Conservation (phyloP, 2,797 vertebrate species). For the Petrocephalus sullivani region DNA sequence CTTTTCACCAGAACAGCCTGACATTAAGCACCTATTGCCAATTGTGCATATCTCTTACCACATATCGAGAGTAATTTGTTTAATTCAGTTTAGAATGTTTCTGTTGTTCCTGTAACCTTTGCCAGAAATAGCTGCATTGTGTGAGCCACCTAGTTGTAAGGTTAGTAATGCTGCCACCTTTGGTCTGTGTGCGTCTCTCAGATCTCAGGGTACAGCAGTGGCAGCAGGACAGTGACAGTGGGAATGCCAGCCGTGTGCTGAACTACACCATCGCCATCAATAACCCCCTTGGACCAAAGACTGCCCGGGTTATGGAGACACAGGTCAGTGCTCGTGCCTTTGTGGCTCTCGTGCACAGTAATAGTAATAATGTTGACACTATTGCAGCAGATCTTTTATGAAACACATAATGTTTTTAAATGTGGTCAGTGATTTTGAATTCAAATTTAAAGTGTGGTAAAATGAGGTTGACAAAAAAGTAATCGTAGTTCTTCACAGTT, state of each 20-base stretch:
- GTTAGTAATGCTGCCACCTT: slow-evolving; percentile 2
- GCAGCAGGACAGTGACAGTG: slow-evolving; percentile 71
- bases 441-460: not conserved
- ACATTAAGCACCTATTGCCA: not conserved
- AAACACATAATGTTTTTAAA: not conserved
- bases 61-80: not conserved
- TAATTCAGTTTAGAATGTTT: not conserved
- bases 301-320: slow-evolving; percentile 79
- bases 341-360: not conserved
- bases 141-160: not conserved
- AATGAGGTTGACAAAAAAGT: not conserved
- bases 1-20: not conserved
- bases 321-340: slow-evolving; percentile 61
- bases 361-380: not conserved
- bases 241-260: slow-evolving; percentile 72
- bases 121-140: not conserved
- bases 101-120: not conserved
- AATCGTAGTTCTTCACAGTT: not conserved
- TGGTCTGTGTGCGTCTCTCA: slow-evolving; percentile 37
- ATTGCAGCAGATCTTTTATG: not conserved
- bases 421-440: not conserved
- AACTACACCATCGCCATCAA: slow-evolving; percentile 85
- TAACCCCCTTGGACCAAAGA: slow-evolving; percentile 85
- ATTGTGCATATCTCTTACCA: not conserved
- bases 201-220: slow-evolving; percentile 78